Base-by-base conservation (phyloP, 2,797 vertebrate genomes). In the Brachyalestes nurse region DNA sequence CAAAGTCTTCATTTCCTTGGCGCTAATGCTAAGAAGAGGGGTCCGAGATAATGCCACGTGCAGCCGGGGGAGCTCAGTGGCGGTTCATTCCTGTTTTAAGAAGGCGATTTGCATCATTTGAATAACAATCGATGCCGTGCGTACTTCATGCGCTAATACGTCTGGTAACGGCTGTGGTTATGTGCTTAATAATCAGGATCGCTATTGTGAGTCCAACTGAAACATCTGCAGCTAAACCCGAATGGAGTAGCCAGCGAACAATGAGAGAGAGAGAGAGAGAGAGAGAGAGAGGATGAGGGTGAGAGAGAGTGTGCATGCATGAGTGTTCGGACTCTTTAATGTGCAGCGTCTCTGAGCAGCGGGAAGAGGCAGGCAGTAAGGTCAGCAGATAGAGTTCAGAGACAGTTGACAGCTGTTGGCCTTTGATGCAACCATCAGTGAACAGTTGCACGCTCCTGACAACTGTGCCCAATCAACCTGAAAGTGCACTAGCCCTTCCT, bases 341-440 rank as follows among this genome's bases (percentile, higher is more conserved):
- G 75, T 80, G 84, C 82, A 84, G 85, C 90, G 87, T 91, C 87
- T 91, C 90, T 6, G 78, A 82, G 85, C 74, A 82, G 81, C 76
- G 88, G 79, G 88, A 86, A 82, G 84, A 87, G 88, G 84, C 86
- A 79, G 85, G 60, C 42, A 14, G 60, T 66, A 82, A 91, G 89
- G 91, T 92, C 91, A 92, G 89, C 88, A 87, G 85, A 89, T 86
- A 86, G 86, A 88, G 90, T 89, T 91, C 88, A 86, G 85, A 89
- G 87, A 87, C 84, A 87, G 87, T 88, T 93, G 92, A 92, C 91
- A 92, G 91, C 89, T 92, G 92, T 91, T 90, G 89, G 78, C 88
- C 92, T 92, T 91, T 91, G 90, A 92, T 92, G 90, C 91, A 84
- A 88, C 40, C 90, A 91, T 93, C 92, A 91, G 89, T 86, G 91